These are phyloP conservation scores for Metallyticus violacea DNA, from an alignment of 2,888 invertebrate species.

Conservation along the genomic window DNA sequence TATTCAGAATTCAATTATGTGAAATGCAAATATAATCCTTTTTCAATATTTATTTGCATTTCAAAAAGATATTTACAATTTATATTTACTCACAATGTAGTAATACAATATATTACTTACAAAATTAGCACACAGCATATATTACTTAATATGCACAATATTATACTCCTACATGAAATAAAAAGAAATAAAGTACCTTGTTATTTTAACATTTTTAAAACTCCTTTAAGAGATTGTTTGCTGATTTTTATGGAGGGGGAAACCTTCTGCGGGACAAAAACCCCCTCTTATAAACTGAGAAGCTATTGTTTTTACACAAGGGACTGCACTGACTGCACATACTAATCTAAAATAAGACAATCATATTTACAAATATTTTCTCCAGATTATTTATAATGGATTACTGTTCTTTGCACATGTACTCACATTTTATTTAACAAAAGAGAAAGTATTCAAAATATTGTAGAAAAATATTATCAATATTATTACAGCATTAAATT, in stretches of 20 bases:
- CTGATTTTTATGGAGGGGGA: slow-evolving; percentile 33
- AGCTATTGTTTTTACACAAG: background rate
- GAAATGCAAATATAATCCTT: background rate
- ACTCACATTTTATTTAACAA: background rate
- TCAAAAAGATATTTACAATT: background rate
- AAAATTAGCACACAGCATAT: background rate
- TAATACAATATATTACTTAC: background rate
- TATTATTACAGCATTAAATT: background rate
- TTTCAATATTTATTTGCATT: background rate
- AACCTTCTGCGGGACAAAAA: slow-evolving; percentile 38
- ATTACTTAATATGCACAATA: background rate
- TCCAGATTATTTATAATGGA: no score
- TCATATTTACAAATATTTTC: background rate
- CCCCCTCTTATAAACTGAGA: slow-evolving; percentile 29
- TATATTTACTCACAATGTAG: background rate
- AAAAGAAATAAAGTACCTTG: background rate
- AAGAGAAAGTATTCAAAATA: background rate
- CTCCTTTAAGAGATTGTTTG: background rate
- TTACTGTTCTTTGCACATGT: no score
- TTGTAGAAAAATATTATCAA: background rate
- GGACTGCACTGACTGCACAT: background rate
- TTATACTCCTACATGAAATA: background rate
- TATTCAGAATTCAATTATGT: background rate
- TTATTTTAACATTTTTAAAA: background rate
- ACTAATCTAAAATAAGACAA: background rate